These are phyloP conservation scores for Ploceus nigricollis DNA, from an alignment of 2,113 vertebrate genomes.

Conservation along the genomic window DNA sequence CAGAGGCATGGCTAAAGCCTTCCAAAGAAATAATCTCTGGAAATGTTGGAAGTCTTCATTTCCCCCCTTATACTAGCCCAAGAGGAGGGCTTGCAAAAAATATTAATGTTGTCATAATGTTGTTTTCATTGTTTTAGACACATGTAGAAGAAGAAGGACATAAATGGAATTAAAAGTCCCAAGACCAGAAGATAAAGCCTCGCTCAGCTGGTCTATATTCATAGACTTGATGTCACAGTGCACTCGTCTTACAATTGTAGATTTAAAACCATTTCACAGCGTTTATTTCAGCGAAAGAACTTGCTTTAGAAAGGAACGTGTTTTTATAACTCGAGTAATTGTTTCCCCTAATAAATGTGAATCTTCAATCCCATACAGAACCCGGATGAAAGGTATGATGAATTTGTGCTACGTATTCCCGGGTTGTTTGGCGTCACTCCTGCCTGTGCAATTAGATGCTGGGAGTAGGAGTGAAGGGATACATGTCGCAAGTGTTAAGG, in stretches of 20 bases:
- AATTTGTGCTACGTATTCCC: accelerated
- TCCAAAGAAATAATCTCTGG: neutral
- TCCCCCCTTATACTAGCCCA: accelerated
- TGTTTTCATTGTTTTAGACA: neutral
- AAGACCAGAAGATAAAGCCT: neutral
- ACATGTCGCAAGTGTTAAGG: accelerated
- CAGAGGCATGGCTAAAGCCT: neutral
- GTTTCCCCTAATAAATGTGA: neutral
- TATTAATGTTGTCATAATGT: neutral
- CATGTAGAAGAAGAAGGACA: neutral
- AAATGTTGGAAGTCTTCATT: neutral
- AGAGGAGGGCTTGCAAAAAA: neutral
- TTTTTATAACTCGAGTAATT: neutral
- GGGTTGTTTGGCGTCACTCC: neutral
- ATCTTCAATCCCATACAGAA: neutral
- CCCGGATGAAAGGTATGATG: neutral
- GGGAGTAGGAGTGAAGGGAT: neutral
- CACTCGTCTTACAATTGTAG: neutral
- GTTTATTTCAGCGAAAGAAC: neutral
- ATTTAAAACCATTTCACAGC: neutral
- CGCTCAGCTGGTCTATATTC: neutral
- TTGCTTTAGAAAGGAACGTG: neutral
- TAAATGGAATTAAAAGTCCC: neutral
- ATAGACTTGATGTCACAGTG: too few species aligned
- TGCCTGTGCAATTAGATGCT: neutral